Evolutionary conservation across 2,797 vertebrate species (phyloP), one percentile per base, ranked within the genome.

Genomic region (Pangasius larnaudii): DNA sequence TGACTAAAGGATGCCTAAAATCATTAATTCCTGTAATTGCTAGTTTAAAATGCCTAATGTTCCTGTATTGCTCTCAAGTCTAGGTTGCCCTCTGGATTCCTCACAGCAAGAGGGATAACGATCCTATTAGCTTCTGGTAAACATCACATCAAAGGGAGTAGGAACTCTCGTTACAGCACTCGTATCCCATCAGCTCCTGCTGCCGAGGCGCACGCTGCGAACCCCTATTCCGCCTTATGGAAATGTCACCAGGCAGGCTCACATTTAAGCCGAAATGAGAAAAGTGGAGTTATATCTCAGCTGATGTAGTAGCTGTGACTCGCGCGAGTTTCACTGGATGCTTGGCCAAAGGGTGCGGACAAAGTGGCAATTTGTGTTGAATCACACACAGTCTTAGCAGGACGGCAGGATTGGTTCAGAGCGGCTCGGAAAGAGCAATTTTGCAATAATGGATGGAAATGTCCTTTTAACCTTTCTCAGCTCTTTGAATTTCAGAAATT

Each of bases 61-160:
- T 19, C 61, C 42, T 77, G 67, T 80, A 89, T 51, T 5, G 42
- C 71, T 84, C 72, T 58, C 14, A 80, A 27, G 59, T 61, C 65
- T n/a, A 84, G 71, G 77, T 89, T 88, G 86, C 82, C 89, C 65
- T 58, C 71, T 87, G 74, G 86, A 84, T 86, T 81, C 59, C 63
- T 87, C 89, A 53, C 86, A 87, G 84, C 63, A 30, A 87, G 88
- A 65, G 30, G 59, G 84, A 84, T 86, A 87, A 88, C 75, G 69
- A 87, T 90, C 89, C 91, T 88, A 90, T 92, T 92, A 90, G 88
- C 86, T 88, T 75, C 84, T 90, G 87, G 85, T 90, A 83, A 92
- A 90, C 90, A 90, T 82, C 69, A 85, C 77, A 88, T 85, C 88
- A 90, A 63, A 86, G 87, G 88, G 85, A 90, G 58, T 36, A 46